These are phyloP conservation scores for Axea sp. DNA, from an alignment of 2,888 invertebrate species.

Conservation along the genomic window DNA sequence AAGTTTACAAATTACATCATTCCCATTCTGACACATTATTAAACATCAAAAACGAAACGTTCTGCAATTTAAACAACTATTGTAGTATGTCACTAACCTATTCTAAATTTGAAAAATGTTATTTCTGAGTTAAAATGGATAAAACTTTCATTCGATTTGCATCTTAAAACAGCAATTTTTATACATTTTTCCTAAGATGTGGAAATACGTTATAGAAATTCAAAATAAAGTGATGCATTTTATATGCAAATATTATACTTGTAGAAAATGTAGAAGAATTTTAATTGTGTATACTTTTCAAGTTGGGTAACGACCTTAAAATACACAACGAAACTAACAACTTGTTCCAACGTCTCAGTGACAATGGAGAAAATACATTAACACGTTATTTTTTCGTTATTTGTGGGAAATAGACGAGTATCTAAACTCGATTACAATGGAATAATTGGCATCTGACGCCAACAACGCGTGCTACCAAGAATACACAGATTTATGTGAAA, in stretches of 20 bases:
- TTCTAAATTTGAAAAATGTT: no score
- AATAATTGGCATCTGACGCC: constrained; percentile 59
- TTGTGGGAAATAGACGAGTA: constrained; percentile 55
- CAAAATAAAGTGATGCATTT: constrained; percentile 21
- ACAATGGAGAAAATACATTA: constrained; percentile 63
- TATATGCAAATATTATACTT: constrained; percentile 17
- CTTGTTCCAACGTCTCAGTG: constrained; percentile 31
- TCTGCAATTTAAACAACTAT: no score
- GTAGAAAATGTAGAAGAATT: constrained; percentile 38
- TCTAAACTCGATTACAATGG: constrained; percentile 59
- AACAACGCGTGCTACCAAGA: constrained; percentile 27
- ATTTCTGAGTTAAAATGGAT: no score
- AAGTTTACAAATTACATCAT: no score
- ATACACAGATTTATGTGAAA: constrained; percentile 27
- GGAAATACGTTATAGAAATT: not conserved
- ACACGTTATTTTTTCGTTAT: constrained; percentile 41
- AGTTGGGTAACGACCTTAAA: constrained; percentile 47
- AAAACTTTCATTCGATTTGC: no score
- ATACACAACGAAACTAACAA: constrained; percentile 25
- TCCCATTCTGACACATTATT: no score
- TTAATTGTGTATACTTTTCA: constrained; percentile 38
- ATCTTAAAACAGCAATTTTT: not conserved
- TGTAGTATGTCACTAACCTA: no score
- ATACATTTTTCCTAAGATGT: no score
- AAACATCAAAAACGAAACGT: no score